phyloP scores from a whole-genome alignment of 2,888 invertebrate species.

The Notocelia uddmanniana region DNA sequence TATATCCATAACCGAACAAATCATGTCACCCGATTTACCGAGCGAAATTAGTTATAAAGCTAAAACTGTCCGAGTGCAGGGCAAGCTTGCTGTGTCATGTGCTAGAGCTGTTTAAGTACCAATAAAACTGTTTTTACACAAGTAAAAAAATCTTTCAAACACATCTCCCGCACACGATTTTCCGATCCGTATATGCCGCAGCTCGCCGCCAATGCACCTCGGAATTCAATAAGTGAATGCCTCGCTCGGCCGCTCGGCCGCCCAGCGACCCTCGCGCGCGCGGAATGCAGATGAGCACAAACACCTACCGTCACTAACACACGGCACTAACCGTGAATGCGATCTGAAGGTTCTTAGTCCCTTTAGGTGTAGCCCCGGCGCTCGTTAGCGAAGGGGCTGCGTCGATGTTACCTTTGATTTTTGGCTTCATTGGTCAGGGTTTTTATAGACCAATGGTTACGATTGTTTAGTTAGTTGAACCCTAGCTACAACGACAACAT shows the following conservation, averaged over 20 bases:
- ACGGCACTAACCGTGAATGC: neutral
- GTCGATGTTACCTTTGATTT: constrained; percentile 19
- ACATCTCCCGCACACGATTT: neutral
- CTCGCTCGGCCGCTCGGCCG: neutral
- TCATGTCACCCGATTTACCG: too few species aligned
- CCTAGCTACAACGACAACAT: too few species aligned
- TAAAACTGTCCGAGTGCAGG: too few species aligned
- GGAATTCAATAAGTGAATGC: constrained; percentile 41
- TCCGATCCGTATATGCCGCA: neutral
- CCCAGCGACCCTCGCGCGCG: constrained; percentile 14
- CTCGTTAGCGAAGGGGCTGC: constrained; percentile 1
- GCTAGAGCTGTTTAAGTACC: neutral
- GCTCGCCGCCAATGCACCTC: constrained; percentile 33
- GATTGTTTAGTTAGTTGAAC: neutral
- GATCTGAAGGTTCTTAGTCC: neutral
- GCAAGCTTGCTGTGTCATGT: too few species aligned
- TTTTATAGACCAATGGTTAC: constrained; percentile 14
- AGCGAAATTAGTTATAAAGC: too few species aligned
- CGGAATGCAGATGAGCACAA: constrained; percentile 41
- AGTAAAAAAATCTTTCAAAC: neutral
- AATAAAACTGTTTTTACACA: neutral
- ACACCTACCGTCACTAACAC: constrained; percentile 5
- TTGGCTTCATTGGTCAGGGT: constrained; percentile 14
- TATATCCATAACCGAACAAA: too few species aligned
- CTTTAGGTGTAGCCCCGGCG: neutral